These are phyloP conservation scores for Peromyscus polionotus DNA, from an alignment of 2,113 vertebrate genomes.

Conservation along the genomic window DNA sequence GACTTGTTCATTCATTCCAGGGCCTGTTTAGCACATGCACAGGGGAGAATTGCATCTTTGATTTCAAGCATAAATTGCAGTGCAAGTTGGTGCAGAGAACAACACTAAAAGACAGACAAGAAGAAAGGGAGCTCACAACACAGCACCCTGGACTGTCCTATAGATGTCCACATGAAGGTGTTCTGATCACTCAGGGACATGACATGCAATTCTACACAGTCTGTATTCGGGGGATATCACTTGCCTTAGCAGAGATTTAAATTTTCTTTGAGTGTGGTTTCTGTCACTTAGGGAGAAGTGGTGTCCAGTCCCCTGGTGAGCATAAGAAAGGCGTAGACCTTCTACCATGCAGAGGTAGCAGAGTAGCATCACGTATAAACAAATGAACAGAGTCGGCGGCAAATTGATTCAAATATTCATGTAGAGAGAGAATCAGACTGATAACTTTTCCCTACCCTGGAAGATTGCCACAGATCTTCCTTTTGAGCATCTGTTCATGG, in stretches of 20 bases:
- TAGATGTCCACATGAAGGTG: background rate
- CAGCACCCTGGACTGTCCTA: background rate
- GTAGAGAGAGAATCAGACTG: background rate
- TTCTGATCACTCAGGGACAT: background rate
- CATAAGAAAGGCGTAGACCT: background rate
- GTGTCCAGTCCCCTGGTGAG: background rate
- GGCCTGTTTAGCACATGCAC: background rate
- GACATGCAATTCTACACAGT: background rate
- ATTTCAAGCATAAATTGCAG: background rate
- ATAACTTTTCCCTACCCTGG: background rate
- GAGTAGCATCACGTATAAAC: background rate
- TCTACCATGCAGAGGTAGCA: background rate
- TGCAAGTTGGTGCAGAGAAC: background rate
- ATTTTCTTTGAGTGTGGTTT: background rate
- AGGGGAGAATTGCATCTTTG: background rate
- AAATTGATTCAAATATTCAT: background rate
- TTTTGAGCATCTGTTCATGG: background rate
- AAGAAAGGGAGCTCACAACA: background rate
- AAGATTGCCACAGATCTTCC: background rate
- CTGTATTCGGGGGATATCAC: background rate
- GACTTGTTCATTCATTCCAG: background rate
- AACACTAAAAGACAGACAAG: background rate
- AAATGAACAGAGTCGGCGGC: background rate
- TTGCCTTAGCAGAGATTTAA: background rate
- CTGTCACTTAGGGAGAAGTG: background rate